Conservation (phyloP, 1,140 invertebrate species). For the Zeugodacus cucurbitae region DNA sequence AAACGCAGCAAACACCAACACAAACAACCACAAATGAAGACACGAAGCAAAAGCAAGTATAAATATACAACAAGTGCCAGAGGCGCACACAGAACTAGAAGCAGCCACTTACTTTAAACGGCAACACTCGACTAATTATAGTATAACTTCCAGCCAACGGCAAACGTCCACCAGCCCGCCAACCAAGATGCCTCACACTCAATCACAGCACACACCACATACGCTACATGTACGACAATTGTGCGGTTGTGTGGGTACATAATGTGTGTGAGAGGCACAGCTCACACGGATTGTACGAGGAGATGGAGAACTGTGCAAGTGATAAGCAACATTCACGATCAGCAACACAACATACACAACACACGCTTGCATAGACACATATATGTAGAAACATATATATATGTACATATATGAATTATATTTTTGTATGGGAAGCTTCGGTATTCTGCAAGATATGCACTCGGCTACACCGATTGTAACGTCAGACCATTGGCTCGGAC, state of each 20-base stretch:
- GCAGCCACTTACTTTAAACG: constrained; percentile 63
- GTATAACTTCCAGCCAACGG: constrained; percentile 62
- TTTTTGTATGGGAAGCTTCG: not conserved
- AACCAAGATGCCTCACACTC: constrained; percentile 12
- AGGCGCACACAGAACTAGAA: constrained; percentile 30
- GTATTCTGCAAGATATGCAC: not conserved
- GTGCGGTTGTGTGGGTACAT: not conserved
- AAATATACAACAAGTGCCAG: not conserved
- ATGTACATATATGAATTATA: not conserved
- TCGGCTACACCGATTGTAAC: not conserved
- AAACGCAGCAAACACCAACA: constrained; percentile 1
- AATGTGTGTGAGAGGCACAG: not conserved
- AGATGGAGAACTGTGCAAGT: not conserved
- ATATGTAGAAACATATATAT: not conserved
- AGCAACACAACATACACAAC: not conserved
- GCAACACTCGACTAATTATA: constrained; percentile 66
- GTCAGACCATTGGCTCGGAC: not conserved
- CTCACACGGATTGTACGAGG: not conserved
- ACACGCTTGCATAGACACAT: not conserved
- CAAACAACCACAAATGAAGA: not conserved
- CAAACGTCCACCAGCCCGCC: constrained; percentile 46
- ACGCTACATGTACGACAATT: not conserved
- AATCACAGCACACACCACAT: not conserved
- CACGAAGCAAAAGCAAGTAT: not conserved
- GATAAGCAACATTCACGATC: constrained; percentile 2